These are phyloP conservation scores for Caenorhabditis sulstoni DNA, from an alignment of 2,888 invertebrate species.

Conservation along the genomic window DNA sequence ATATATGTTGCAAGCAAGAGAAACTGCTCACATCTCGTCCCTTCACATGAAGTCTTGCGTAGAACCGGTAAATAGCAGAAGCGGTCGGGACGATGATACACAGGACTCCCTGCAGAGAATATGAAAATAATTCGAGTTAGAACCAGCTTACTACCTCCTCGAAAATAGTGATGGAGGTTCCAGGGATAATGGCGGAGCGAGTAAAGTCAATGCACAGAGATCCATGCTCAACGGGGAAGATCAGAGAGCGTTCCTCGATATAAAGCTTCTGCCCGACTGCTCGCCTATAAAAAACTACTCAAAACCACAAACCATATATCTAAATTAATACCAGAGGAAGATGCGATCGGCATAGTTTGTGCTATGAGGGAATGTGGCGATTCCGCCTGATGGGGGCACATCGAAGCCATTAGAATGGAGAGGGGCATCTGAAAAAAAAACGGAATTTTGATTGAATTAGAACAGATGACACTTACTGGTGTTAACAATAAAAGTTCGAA, in stretches of 20 bases:
- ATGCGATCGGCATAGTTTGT: constrained; percentile 70
- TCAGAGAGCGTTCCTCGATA: constrained; percentile 72
- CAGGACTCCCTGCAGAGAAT: constrained; percentile 53
- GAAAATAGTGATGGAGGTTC: constrained; percentile 58
- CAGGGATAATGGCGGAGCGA: constrained; percentile 72
- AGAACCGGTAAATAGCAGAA: constrained; percentile 75
- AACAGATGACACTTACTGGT: constrained; percentile 72
- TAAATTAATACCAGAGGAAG: constrained; percentile 70
- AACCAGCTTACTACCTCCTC: constrained; percentile 36
- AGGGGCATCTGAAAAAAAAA: constrained; percentile 71
- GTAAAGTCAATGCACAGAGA: constrained; percentile 75
- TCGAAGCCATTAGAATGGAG: constrained; percentile 68
- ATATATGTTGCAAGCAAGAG: not conserved
- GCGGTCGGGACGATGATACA: constrained; percentile 75
- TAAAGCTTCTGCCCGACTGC: constrained; percentile 72
- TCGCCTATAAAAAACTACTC: no score
- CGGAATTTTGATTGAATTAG: not conserved
- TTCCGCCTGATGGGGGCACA: constrained; percentile 70
- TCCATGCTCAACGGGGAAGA: constrained; percentile 63
- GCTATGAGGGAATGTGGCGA: constrained; percentile 67
- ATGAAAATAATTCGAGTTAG: no score
- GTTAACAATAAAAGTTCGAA: constrained; percentile 65
- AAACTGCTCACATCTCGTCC: constrained; percentile 33
- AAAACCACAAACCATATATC: not conserved
- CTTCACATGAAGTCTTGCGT: constrained; percentile 45